Conservation (phyloP, 2,888 invertebrate species). For the Microplitis manilae region DNA sequence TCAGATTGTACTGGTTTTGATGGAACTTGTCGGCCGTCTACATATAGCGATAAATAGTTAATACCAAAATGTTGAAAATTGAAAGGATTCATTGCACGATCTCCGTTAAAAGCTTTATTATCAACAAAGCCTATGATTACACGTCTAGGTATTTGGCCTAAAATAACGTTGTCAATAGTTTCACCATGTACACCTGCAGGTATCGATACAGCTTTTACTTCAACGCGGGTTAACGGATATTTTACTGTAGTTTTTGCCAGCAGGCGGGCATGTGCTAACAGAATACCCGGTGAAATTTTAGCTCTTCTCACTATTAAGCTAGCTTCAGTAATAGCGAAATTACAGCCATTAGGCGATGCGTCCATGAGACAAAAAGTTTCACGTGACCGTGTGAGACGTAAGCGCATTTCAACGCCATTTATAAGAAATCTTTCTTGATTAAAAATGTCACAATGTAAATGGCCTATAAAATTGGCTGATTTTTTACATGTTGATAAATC, state of each 20-base stretch:
- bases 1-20: too few relatives aligned
- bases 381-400: too few relatives aligned
- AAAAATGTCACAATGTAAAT: too few relatives aligned
- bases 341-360: too few relatives aligned
- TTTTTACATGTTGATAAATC: too few relatives aligned
- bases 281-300: background rate
- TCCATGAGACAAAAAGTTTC: too few relatives aligned
- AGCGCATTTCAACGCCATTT: too few relatives aligned
- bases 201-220: background rate
- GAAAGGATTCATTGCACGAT: conserved; percentile 43
- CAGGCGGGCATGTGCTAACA: background rate
- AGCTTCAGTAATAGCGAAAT: background rate
- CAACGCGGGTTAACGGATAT: background rate
- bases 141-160: conserved; percentile 43
- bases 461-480: too few relatives aligned
- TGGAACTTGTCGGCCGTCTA: too few relatives aligned
- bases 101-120: conserved; percentile 50
- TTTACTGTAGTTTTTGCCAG: background rate
- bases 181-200: conserved; percentile 44
- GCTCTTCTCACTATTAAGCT: background rate
- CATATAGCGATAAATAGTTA: too few relatives aligned
- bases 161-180: conserved; percentile 57
- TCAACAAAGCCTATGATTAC: conserved; percentile 45
- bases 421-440: too few relatives aligned
- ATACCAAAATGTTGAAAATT: too few relatives aligned